Base-by-base conservation (phyloP, 1,140 invertebrate species). In the Nasonia longicornis region DNA sequence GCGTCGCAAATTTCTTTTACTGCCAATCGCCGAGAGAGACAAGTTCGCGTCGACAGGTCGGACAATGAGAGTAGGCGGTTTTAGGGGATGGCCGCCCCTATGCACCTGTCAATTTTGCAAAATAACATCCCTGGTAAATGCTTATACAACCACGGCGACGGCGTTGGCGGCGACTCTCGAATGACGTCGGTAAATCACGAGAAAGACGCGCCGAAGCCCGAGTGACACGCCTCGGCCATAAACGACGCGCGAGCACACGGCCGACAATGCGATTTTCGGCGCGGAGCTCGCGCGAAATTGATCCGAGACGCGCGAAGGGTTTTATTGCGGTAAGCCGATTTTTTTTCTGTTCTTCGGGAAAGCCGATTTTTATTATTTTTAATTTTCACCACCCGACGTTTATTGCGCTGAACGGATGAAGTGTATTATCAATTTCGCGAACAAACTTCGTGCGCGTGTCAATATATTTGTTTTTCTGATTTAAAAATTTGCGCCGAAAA, bases 201-300 rank as follows among this genome's bases (percentile, higher is more conserved):
- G 64, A 66, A 76, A 66, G 69, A 69, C 52, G 69, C 48, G 26
- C 20, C 8, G 67, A 81, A 75, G 75, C 75, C 58, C 42, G 3
- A 38, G 80, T 86, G 87, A 89, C 88, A 88, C 87, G 86, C 79
- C 85, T 86, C 84, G 85, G 74, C 81, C 84, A 84, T 90, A 89
- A 90, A 89, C 69, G 86, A 83, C 85, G 69, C 58, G 70, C 42
- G 73, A 74, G 80, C 35, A 2, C 79, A 48, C 70, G 52, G 52
- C 48, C 14, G 16, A 48, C 78, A 63, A 80, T 66, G 79, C 75
- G 79, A 80, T 75, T 80, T 80, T 75, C 72, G 72, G 71, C 72
- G 64, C 26, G 22, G 29, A 67, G 35, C n/a, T 52, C 22, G 22
- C n/a, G 66, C 70, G 70, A 63, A 79, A 79, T 71, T 63, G 70